Conservation (phyloP, 2,113 vertebrate genomes). For the Apistogramma diplotaenia region DNA sequence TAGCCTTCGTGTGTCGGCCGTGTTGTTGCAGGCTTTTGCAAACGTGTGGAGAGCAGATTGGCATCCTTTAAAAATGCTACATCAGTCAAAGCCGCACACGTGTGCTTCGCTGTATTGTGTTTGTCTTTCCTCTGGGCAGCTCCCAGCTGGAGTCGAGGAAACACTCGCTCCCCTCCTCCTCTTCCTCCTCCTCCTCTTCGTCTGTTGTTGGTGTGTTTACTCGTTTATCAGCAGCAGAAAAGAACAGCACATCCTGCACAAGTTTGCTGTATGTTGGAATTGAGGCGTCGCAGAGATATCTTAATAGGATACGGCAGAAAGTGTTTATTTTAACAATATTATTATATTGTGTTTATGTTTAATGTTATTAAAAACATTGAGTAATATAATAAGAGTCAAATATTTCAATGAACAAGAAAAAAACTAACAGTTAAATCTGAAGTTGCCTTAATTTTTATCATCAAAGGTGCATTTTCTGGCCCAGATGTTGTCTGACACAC, state of each 20-base stretch:
- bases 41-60: not conserved
- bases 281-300: not conserved
- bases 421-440: too few relatives aligned
- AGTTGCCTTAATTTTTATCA: not conserved
- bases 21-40: not conserved
- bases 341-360: too few relatives aligned
- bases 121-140: not conserved
- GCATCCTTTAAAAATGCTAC: not conserved
- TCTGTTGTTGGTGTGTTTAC: conserved; percentile 12
- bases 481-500: not conserved
- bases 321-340: too few relatives aligned
- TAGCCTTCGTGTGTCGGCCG: not conserved
- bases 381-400: too few relatives aligned
- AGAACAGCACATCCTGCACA: conserved; percentile 9
- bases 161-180: not conserved
- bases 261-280: not conserved
- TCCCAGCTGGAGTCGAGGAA: conserved; percentile 33
- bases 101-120: conserved; percentile 13
- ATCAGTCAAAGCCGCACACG: not conserved
- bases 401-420: too few relatives aligned
- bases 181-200: not conserved
- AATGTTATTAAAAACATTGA: too few relatives aligned
- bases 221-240: not conserved
- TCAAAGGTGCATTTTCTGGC: not conserved
- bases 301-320: too few relatives aligned